Evolutionary conservation across 2,888 invertebrate species (phyloP).

Genomic region (Euphydryas editha): DNA sequence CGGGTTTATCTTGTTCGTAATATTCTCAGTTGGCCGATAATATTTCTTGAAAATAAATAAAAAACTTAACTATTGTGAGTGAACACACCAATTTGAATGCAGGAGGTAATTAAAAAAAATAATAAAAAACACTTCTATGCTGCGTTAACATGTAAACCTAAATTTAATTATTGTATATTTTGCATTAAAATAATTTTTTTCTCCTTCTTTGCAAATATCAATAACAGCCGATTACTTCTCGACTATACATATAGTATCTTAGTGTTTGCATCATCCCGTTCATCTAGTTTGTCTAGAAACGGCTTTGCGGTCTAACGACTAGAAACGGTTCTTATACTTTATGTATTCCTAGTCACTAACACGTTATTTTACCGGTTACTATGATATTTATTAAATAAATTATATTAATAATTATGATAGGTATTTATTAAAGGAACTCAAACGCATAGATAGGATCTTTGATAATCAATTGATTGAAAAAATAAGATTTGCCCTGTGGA

Average conservation of each 20-base stretch:
- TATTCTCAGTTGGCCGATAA: too few species aligned
- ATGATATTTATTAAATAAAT: neutral
- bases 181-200: neutral
- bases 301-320: conserved; percentile 2
- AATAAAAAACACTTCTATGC: too few species aligned
- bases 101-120: too few species aligned
- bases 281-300: conserved; percentile 13
- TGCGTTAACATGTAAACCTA: too few species aligned
- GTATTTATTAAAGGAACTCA: neutral
- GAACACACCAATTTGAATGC: too few species aligned
- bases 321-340: conserved; percentile 7
- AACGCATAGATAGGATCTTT: neutral
- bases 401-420: too few species aligned
- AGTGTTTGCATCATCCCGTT: conserved; percentile 7
- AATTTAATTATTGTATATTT: too few species aligned
- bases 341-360: neutral
- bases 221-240: neutral
- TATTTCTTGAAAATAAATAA: too few species aligned
- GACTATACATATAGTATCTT: neutral
- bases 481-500: too few species aligned
- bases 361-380: conserved; percentile 6
- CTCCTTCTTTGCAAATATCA: neutral
- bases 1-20: too few species aligned
- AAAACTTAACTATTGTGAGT: too few species aligned
- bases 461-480: too few species aligned